Percentiles rank a stretch among this genome's conserved stretches.
Evolutionary conservation across 2,113 vertebrate genomes (phyloP).

Genomic region (Gila orcuttii): DNA sequence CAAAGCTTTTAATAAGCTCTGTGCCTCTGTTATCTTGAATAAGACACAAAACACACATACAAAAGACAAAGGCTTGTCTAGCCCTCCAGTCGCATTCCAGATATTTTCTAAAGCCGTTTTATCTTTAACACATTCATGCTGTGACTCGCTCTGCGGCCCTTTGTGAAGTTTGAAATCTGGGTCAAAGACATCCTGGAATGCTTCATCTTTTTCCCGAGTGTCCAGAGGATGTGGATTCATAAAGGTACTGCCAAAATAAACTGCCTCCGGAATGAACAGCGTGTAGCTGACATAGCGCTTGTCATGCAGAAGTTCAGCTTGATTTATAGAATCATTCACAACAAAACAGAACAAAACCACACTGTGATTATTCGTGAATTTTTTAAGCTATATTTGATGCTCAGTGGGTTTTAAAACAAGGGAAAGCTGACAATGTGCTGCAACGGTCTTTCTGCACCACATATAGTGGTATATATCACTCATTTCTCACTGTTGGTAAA

Average conservation of each 20-base stretch:
- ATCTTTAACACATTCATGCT: constrained; percentile 16
- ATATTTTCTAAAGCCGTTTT: constrained; percentile 22
- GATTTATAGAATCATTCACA: constrained; percentile 15
- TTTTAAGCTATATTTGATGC: not conserved
- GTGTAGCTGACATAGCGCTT: constrained; percentile 20
- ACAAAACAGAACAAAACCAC: not conserved
- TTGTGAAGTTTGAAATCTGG: constrained; percentile 29
- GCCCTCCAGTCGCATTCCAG: constrained; percentile 12
- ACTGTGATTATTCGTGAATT: not conserved
- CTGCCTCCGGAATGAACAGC: constrained; percentile 34
- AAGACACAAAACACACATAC: not conserved
- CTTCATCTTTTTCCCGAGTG: constrained; percentile 37
- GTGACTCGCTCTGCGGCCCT: constrained; percentile 27
- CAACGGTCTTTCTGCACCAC: not conserved
- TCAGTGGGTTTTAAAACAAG: not conserved
- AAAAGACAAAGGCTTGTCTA: constrained; percentile 25
- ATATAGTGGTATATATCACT: not conserved
- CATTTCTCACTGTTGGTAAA: not conserved
- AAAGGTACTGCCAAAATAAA: constrained; percentile 49
- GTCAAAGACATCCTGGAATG: constrained; percentile 46
- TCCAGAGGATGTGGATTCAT: constrained; percentile 52
- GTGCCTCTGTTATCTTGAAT: not conserved
- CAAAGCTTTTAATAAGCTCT: not conserved
- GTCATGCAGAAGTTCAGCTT: constrained; percentile 17
- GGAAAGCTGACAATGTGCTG: not conserved